Evolutionary conservation across 1,140 invertebrate genomes (phyloP).

Genomic region (Drosophila chauvacae): DNA sequence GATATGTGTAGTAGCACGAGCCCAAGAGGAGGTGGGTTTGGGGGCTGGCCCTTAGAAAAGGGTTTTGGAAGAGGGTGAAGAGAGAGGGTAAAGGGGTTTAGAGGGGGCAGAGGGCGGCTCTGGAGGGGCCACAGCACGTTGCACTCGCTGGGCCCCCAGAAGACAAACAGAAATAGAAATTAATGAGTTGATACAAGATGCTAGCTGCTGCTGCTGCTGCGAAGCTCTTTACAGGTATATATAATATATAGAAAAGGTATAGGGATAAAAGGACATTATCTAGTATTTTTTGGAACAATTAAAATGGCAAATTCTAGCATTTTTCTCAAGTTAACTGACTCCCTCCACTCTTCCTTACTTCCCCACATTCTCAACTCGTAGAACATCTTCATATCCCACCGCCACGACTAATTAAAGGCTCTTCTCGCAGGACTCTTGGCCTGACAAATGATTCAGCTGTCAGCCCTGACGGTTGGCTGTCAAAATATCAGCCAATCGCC

Average conservation of each 20-base stretch:
- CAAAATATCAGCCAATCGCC: conserved; percentile 70
- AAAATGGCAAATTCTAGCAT: background rate
- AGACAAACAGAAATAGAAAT: conserved; percentile 81
- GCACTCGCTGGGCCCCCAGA: conserved; percentile 58
- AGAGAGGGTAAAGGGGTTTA: background rate
- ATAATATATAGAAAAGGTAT: background rate
- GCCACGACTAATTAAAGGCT: conserved; percentile 50
- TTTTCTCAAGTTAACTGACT: no score
- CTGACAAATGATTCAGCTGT: conserved; percentile 76
- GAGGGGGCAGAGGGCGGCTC: background rate
- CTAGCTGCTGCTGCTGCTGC: background rate
- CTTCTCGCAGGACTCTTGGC: conserved; percentile 18
- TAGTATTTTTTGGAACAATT: conserved; percentile 21
- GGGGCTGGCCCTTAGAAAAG: conserved; percentile 21
- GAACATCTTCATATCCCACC: conserved; percentile 20
- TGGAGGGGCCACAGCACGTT: conserved; percentile 47
- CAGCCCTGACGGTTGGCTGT: conserved; percentile 76
- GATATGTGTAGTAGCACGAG: conserved; percentile 70
- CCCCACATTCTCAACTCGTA: background rate
- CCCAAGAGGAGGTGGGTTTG: conserved; percentile 28
- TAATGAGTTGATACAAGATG: conserved; percentile 80
- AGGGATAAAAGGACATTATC: conserved; percentile 1
- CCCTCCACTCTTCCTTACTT: background rate
- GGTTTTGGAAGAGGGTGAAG: background rate
- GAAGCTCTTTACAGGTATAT: background rate